Evolutionary conservation across 1,140 invertebrate species (phyloP), one percentile per base, ranked within the genome.

Genomic region (Drosophila sucinea): DNA sequence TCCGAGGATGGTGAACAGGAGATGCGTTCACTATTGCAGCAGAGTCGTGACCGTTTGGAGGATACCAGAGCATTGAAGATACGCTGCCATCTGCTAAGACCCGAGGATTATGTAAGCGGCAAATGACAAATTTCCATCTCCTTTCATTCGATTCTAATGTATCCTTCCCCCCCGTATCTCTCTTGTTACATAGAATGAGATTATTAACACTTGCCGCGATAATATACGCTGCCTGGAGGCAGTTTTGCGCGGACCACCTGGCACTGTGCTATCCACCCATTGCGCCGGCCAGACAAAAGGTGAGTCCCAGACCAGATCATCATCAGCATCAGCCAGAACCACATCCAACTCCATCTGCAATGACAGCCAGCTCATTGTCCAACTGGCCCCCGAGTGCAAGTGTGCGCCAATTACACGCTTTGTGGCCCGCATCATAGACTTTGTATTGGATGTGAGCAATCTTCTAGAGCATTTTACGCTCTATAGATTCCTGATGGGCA

Each of bases 181-280:
- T 25, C 2, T n/a, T 65, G 3, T 23, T 5, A 0, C 77, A 40
- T 93, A 97, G 96, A 94, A 93, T 70, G 96, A 97, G 92, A 93
- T 97, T 69, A 93, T 96, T 79, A 94, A 94, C 51, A 95, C 95
- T 47, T 96, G 96, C 92, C 94, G 94, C 84, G 95, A 96, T 79
- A 96, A 96, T 90, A 94, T 96, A 60, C 94, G 93, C 66, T 95
- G 94, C 83, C 93, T 96, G 83, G 93, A 94, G 84, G 90, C 93
- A 23, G 93, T 96, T 64, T 81, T 95, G 56, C 82, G 78, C 33
- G 92, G 92, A 29, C 91, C 91, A 27, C 81, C 90, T 38, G 90
- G 90, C 60, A 90, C 84, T 41, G 86, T 92, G 54, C 64, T 92
- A 7, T 92, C 91, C 25, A 69, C 75, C 25, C 80, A 83, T 27